Evolutionary conservation across 2,888 invertebrate genomes (phyloP).

Genomic region (Aquatica leii): DNA sequence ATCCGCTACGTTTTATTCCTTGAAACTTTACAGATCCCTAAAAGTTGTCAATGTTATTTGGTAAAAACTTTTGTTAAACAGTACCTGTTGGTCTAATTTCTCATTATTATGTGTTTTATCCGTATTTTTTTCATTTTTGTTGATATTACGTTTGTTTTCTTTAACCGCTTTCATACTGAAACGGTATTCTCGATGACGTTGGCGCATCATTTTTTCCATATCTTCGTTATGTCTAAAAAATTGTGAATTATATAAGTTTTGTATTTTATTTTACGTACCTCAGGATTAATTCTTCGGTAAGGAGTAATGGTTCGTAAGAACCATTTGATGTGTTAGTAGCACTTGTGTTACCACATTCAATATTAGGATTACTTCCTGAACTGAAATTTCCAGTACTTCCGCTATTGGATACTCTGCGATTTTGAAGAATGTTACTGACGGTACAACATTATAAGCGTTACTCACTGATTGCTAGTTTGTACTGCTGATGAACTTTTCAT

Average conservation of each 20-base stretch:
- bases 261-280: slow-evolving; percentile 53
- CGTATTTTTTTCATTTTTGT: slow-evolving; percentile 46
- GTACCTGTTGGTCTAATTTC: neutral
- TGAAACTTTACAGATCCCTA: slow-evolving; percentile 53
- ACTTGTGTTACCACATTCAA: slow-evolving; percentile 64
- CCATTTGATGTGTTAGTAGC: slow-evolving; percentile 59
- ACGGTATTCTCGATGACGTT: slow-evolving; percentile 72
- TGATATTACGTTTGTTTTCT: slow-evolving; percentile 49
- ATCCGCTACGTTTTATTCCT: slow-evolving; percentile 70
- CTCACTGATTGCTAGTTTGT: slow-evolving; percentile 46
- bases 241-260: neutral
- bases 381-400: slow-evolving; percentile 70
- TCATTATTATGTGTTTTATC: neutral
- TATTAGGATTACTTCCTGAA: slow-evolving; percentile 66
- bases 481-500: slow-evolving; percentile 48
- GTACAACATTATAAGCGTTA: slow-evolving; percentile 56
- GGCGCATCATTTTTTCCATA: slow-evolving; percentile 82
- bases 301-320: slow-evolving; percentile 62
- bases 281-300: slow-evolving; percentile 69
- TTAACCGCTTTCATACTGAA: slow-evolving; percentile 61
- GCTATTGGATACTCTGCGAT: slow-evolving; percentile 66
- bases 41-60: neutral
- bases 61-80: neutral
- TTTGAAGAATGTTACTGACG: slow-evolving; percentile 50
- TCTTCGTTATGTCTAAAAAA: slow-evolving; percentile 75